These are phyloP conservation scores for Hyperoplus immaculatus DNA, from an alignment of 2,797 vertebrate species.

Conservation along the genomic window DNA sequence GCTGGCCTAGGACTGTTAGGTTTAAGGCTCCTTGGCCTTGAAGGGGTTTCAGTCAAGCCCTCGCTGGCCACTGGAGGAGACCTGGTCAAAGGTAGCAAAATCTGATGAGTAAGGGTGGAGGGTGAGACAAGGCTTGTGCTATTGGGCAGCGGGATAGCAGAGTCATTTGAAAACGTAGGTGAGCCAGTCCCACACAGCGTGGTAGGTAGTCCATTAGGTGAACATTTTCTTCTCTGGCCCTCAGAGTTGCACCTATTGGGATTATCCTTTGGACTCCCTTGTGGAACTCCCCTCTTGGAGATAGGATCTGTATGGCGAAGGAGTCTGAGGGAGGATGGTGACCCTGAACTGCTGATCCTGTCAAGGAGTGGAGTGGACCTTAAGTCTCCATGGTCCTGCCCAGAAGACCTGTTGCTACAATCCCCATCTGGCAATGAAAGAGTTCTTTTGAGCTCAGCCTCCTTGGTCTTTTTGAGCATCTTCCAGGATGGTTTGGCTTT, in stretches of 20 bases:
- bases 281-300: constrained; percentile 69
- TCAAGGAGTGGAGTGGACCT: constrained; percentile 53
- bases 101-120: constrained; percentile 56
- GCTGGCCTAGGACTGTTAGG: constrained; percentile 85
- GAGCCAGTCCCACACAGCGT: constrained; percentile 55
- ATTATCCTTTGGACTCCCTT: constrained; percentile 52
- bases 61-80: constrained; percentile 61
- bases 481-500: constrained; percentile 84
- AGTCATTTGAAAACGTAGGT: constrained; percentile 65
- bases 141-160: constrained; percentile 57
- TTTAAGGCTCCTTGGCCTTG: constrained; percentile 92
- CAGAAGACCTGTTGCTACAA: constrained; percentile 10
- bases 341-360: constrained; percentile 43
- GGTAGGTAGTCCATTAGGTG: constrained; percentile 68
- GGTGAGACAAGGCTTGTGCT: constrained; percentile 72
- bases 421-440: constrained; percentile 64
- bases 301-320: constrained; percentile 75
- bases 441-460: constrained; percentile 81
- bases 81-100: constrained; percentile 74
- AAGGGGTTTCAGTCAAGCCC: constrained; percentile 79
- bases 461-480: constrained; percentile 84
- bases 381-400: constrained; percentile 33
- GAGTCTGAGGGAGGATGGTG: constrained; percentile 30
- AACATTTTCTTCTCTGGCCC: constrained; percentile 77
- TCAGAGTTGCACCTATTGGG: constrained; percentile 68